Percentiles rank a stretch among this genome's conserved stretches.
These are phyloP conservation scores for Esox niger DNA, from an alignment of 2,113 vertebrate genomes.

Conservation along the genomic window DNA sequence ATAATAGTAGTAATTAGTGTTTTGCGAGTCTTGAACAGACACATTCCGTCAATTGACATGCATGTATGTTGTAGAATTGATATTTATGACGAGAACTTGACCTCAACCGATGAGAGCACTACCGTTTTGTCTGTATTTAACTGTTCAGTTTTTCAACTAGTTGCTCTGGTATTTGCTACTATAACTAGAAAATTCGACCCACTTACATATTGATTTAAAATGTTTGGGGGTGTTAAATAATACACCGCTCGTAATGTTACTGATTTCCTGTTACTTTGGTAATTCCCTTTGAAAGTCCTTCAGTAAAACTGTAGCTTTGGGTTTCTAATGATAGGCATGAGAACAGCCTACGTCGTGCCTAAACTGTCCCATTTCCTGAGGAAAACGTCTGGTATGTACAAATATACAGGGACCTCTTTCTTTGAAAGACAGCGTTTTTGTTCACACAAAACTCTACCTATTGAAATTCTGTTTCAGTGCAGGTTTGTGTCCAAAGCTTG, in stretches of 20 bases:
- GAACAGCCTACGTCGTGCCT: background rate
- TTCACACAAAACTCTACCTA: background rate
- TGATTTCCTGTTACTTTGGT: background rate
- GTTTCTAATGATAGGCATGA: background rate
- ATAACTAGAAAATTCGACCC: background rate
- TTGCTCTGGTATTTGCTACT: constrained; percentile 1
- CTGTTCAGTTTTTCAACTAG: background rate
- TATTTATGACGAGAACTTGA: background rate
- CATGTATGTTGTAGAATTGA: background rate
- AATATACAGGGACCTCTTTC: background rate
- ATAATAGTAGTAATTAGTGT: background rate
- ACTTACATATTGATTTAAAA: background rate
- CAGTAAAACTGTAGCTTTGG: background rate
- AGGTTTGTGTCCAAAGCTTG: background rate
- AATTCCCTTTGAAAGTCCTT: background rate
- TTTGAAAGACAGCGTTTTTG: background rate
- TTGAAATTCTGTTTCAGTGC: background rate
- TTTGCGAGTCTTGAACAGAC: background rate
- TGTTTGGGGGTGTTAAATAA: no score
- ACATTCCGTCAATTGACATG: background rate
- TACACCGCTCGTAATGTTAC: no score
- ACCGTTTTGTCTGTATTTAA: no score
- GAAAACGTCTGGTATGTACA: background rate
- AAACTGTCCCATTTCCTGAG: background rate
- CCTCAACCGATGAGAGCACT: background rate